Base-by-base conservation (phyloP, 2,113 vertebrate species). In the Argyrosomus japonicus region DNA sequence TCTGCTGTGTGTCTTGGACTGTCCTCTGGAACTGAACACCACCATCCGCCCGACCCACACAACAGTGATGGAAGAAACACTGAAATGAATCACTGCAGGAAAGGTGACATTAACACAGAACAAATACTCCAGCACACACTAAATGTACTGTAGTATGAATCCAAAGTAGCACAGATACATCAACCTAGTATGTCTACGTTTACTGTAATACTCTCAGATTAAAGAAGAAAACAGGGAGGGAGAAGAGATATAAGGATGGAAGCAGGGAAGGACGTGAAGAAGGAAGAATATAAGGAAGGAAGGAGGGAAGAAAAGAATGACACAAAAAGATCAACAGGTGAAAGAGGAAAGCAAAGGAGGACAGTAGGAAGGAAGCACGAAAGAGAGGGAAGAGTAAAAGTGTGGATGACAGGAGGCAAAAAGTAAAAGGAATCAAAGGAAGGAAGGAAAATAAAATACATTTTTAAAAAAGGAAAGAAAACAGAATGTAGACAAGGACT, bases 1-100 rank as follows among this genome's bases (percentile, higher is more conserved):
- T 70, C 79, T 72, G 79, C 61, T 75, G 48, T 36, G 62, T 27
- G 71, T 77, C 68, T 71, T 43, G 32, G 45, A 69, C 48, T 12
- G 64, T 68, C 50, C 65, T 71, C 61, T 36, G 13, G 23, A 73
- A 21, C 0, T 2, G 50, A 73, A 56, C 6, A 13, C 43, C 21
- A 54, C 11, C 70, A 58, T 23, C 72, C 47, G 54, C 45, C 27
- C 51, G 32, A 62, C 6, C 25, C 71, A 32, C 62, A 47, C 2
- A 7, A 48, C 77, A 29, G 53, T 0, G 53, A 60, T 25, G 68
- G 32, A 64, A 14, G 60, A 47, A 43, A 48, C 45, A 17, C 4
- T 47, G 4, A 6, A 21, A 56, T 65, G 5, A 56, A 14, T 73
- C 25, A 25, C 21, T 58, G 32, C 7, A 21, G 15, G 21, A 19